phyloP scores from a whole-genome alignment of 2,113 vertebrate species.

The Epinephelus fuscoguttatus region DNA sequence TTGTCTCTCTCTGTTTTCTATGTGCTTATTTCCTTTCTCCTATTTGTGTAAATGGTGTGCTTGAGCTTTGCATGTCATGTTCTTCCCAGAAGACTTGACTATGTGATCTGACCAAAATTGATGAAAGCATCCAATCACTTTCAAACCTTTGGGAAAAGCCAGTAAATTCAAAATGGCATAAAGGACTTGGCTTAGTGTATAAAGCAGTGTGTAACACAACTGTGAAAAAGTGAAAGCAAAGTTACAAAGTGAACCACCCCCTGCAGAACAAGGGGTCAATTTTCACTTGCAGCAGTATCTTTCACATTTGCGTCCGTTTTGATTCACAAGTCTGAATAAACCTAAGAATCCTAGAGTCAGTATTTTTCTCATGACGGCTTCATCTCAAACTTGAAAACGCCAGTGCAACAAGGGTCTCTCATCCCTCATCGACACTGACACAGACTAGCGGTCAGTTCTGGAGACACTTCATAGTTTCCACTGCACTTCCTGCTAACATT shows the following conservation, averaged over 20 bases:
- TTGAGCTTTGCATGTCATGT: not conserved
- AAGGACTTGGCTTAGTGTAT: not conserved
- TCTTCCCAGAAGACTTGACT: not conserved
- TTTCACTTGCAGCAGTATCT: not conserved
- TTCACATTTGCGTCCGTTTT: constrained; percentile 13
- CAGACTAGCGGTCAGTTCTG: constrained; percentile 5
- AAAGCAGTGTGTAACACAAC: not conserved
- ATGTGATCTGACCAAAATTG: not conserved
- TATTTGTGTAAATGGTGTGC: not conserved
- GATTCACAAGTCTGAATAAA: not conserved
- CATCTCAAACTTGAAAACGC: not conserved
- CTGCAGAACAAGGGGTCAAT: not conserved
- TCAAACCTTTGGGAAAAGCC: constrained; percentile 7
- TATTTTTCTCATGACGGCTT: not conserved
- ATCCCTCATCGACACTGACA: not conserved
- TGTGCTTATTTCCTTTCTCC: not conserved
- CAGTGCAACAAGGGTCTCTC: not conserved
- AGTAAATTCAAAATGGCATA: not conserved
- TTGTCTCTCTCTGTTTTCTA: not conserved
- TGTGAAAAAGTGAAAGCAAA: not conserved
- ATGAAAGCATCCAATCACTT: not conserved
- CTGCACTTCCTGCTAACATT: constrained; percentile 75
- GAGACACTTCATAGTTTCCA: constrained; percentile 40
- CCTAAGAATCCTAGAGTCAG: not conserved
- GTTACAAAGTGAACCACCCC: not conserved